phyloP scores from a whole-genome alignment of 2,113 vertebrate species.

The Cololabis saira region DNA sequence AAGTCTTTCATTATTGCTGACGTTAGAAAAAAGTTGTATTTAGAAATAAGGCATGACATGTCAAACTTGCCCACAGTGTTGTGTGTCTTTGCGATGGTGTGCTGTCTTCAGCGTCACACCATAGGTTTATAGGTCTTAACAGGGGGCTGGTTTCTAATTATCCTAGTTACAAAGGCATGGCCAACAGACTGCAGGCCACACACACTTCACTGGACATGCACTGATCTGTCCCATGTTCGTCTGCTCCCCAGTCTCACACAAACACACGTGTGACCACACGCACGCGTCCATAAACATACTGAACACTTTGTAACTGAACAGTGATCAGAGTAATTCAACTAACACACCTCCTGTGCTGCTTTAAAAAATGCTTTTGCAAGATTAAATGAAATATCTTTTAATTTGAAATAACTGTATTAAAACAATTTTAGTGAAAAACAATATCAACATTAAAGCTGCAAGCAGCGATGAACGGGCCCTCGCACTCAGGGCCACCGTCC shows the following conservation, averaged over 20 bases:
- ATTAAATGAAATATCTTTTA: too few relatives aligned
- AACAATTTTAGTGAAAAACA: too few relatives aligned
- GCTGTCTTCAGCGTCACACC: constrained; percentile 56
- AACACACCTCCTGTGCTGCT: constrained; percentile 17
- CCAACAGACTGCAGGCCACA: constrained; percentile 73
- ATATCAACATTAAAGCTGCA: too few relatives aligned
- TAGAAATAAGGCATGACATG: constrained; percentile 21
- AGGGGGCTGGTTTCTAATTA: constrained; percentile 75
- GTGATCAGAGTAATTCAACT: constrained; percentile 12
- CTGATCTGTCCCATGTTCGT: constrained; percentile 73
- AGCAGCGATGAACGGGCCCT: too few relatives aligned
- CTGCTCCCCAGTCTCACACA: constrained; percentile 54
- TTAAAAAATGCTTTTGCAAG: too few relatives aligned
- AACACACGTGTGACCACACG: background rate
- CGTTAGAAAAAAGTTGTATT: constrained; percentile 19
- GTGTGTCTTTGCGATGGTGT: constrained; percentile 27
- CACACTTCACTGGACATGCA: constrained; percentile 68
- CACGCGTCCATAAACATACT: background rate
- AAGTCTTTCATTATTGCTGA: background rate
- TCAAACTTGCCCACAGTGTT: constrained; percentile 18
- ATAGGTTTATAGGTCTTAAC: constrained; percentile 58
- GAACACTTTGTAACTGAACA: constrained; percentile 1
- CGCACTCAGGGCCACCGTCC: too few relatives aligned
- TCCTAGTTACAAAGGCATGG: constrained; percentile 79
- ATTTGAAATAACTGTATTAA: too few relatives aligned